phyloP scores from a whole-genome alignment of 2,113 vertebrate genomes.

The Scortum barcoo region DNA sequence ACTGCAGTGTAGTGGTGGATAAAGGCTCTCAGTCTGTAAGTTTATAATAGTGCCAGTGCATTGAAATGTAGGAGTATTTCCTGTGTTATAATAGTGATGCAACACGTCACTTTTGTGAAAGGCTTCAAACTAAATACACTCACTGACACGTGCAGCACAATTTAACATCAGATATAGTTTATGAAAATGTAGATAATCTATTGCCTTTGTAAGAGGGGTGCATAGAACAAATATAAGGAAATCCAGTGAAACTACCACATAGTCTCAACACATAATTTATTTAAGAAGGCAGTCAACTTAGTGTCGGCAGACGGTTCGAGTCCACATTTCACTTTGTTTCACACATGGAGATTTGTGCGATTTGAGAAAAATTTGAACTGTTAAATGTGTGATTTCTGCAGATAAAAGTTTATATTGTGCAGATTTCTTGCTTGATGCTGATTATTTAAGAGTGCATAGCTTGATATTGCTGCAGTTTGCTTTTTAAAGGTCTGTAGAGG shows the following conservation, averaged over 20 bases:
- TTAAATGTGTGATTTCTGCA: not conserved
- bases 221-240: not conserved
- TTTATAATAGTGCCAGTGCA: not conserved
- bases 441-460: not conserved
- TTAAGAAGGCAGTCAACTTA: not conserved
- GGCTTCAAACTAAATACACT: not conserved
- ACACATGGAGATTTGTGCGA: not conserved
- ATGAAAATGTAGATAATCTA: not conserved
- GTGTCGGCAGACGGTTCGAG: not conserved
- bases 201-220: slow-evolving; percentile 1
- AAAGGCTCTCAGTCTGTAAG: too few species aligned
- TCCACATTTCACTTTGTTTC: not conserved
- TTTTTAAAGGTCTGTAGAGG: not conserved
- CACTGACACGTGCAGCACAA: not conserved
- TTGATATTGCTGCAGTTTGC: not conserved
- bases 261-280: not conserved
- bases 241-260: not conserved
- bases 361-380: not conserved
- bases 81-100: not conserved
- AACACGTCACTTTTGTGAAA: not conserved
- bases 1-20: not conserved
- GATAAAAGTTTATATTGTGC: not conserved
- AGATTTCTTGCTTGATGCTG: not conserved
- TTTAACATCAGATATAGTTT: not conserved
- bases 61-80: not conserved